A percentile compares a stretch with the other conserved stretches of the same genome.
These are phyloP conservation scores for Vulpes vulpes DNA, from an alignment of 2,113 vertebrate genomes.

Conservation along the genomic window DNA sequence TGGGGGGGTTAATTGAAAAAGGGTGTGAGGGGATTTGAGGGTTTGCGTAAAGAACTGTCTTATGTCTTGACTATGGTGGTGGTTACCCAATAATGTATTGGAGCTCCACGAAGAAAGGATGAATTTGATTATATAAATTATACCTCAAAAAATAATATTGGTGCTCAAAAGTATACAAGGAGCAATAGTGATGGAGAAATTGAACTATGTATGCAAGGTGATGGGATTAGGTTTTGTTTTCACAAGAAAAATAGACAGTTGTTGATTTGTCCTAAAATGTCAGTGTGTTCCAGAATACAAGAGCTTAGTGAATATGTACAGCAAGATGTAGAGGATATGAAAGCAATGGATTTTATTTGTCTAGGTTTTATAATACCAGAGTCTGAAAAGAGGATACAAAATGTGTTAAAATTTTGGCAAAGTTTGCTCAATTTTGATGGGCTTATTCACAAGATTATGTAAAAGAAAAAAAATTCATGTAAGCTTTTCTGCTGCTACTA, in stretches of 20 bases:
- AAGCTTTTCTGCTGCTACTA: neutral
- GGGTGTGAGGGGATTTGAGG: neutral
- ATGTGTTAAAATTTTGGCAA: constrained; percentile 10
- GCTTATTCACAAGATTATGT: neutral
- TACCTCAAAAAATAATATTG: neutral
- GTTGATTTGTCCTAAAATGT: neutral
- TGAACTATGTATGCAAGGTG: neutral
- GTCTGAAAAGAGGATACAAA: neutral
- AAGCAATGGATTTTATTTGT: constrained; percentile 1
- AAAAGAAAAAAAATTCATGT: neutral
- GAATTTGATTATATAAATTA: neutral
- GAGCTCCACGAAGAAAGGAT: neutral
- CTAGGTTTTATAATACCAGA: neutral
- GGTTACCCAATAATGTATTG: neutral
- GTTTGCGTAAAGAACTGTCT: neutral
- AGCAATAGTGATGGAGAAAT: neutral
- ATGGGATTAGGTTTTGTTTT: constrained; percentile 14
- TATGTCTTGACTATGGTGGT: neutral
- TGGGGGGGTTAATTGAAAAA: neutral
- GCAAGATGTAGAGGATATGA: neutral
- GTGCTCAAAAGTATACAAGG: neutral
- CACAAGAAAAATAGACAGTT: neutral
- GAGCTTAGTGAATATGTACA: neutral
- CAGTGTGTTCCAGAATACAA: neutral
- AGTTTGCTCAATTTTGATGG: neutral